phyloP scores from a whole-genome alignment of 2,797 vertebrate genomes.

The Selene dorsalis region DNA sequence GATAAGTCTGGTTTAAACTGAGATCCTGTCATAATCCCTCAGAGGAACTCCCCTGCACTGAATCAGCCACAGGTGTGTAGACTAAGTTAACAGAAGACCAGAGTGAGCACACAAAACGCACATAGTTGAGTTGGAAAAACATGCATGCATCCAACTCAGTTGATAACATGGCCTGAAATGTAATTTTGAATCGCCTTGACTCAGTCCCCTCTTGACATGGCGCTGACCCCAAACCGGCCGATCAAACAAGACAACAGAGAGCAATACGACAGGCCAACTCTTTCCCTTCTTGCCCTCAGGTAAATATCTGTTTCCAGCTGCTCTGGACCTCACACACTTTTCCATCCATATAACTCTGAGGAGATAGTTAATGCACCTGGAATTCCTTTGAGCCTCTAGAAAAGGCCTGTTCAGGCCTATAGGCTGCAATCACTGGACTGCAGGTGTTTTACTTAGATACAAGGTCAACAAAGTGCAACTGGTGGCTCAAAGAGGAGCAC shows the following conservation, averaged over 20 bases:
- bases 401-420: constrained; percentile 34
- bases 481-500: background rate
- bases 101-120: background rate
- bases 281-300: constrained; percentile 41
- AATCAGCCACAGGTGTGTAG: constrained; percentile 63
- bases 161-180: constrained; percentile 12
- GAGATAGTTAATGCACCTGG: constrained; percentile 41
- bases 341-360: constrained; percentile 22
- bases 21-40: constrained; percentile 64
- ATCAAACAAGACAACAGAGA: constrained; percentile 33
- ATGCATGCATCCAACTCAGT: background rate
- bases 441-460: constrained; percentile 35
- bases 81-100: constrained; percentile 21
- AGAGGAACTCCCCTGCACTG: constrained; percentile 44
- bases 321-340: constrained; percentile 44
- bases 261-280: constrained; percentile 28
- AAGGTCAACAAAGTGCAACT: background rate
- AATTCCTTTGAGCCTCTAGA: constrained; percentile 32
- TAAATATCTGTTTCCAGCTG: constrained; percentile 54
- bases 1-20: constrained; percentile 59
- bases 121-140: background rate
- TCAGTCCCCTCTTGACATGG: constrained; percentile 28
- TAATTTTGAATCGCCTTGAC: constrained; percentile 25
- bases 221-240: constrained; percentile 26
- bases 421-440: constrained; percentile 8